A percentile compares a stretch with the other conserved stretches of the same genome.
These are phyloP conservation scores for Poeciliopsis occidentalis DNA, from an alignment of 2,113 vertebrate genomes.

Conservation along the genomic window DNA sequence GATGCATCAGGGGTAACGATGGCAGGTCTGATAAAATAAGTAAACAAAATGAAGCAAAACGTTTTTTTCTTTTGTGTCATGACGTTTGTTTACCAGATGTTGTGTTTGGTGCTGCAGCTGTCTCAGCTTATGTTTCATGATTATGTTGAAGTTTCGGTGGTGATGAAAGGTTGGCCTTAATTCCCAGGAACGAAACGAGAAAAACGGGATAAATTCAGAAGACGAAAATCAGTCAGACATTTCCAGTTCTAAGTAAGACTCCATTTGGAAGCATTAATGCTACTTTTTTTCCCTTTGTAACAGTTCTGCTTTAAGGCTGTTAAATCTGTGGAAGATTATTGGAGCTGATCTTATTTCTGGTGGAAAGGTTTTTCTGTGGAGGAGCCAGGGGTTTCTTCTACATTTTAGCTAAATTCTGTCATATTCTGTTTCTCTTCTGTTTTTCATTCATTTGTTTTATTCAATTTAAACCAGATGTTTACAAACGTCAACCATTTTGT, in stretches of 20 bases:
- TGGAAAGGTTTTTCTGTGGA: not conserved
- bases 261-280: not conserved
- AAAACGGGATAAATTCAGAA: too few relatives aligned
- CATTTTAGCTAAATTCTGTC: too few relatives aligned
- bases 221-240: not conserved
- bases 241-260: not conserved
- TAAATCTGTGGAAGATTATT: not conserved
- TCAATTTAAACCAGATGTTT: too few relatives aligned
- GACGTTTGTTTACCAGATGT: conserved; percentile 43
- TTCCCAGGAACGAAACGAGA: not conserved
- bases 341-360: not conserved
- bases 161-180: not conserved
- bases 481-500: too few relatives aligned
- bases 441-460: too few relatives aligned
- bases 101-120: conserved; percentile 36
- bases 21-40: conserved; percentile 30
- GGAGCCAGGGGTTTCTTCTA: too few relatives aligned
- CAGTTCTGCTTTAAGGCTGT: not conserved
- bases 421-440: too few relatives aligned
- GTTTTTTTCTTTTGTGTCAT: not conserved
- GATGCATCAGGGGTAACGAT: conserved; percentile 48
- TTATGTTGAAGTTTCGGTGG: conserved; percentile 16
- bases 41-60: conserved; percentile 18
- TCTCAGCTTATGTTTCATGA: conserved; percentile 23
- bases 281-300: not conserved